phyloP scores from a whole-genome alignment of 2,113 vertebrate genomes.

The Hyla sarda region DNA sequence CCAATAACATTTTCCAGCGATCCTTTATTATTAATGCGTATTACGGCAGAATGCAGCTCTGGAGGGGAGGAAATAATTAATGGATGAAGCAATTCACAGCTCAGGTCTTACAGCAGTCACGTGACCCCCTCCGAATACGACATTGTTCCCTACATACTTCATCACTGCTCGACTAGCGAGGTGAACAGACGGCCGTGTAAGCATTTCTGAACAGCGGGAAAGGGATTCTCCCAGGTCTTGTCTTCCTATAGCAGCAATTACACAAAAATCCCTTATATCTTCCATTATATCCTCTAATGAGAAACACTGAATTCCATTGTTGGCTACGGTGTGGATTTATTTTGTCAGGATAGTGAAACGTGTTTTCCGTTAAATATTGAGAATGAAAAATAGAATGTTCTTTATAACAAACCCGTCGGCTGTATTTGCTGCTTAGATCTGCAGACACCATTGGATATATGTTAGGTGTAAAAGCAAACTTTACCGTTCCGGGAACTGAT shows the following conservation, averaged over 20 bases:
- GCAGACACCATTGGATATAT: too few species aligned
- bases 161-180: neutral
- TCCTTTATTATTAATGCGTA: slow-evolving; percentile 31
- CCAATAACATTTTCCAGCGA: slow-evolving; percentile 19
- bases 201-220: neutral
- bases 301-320: neutral
- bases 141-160: neutral
- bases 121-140: neutral
- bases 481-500: too few species aligned
- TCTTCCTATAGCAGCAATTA: neutral
- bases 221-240: neutral
- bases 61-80: slow-evolving; percentile 24
- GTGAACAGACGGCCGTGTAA: neutral
- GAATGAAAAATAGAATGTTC: neutral
- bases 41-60: neutral
- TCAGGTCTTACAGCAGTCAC: neutral
- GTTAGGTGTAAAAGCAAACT: too few species aligned
- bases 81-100: neutral
- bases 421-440: too few species aligned
- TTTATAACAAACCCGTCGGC: too few species aligned
- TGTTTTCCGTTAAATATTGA: too few species aligned
- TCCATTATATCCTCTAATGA: neutral
- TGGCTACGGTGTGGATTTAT: neutral
- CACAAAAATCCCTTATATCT: neutral
- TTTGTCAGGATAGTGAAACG: neutral